Percentiles rank a stretch among this genome's conserved stretches.
These are phyloP conservation scores for Callionymus lyra DNA, from an alignment of 2,113 vertebrate species.

Conservation along the genomic window DNA sequence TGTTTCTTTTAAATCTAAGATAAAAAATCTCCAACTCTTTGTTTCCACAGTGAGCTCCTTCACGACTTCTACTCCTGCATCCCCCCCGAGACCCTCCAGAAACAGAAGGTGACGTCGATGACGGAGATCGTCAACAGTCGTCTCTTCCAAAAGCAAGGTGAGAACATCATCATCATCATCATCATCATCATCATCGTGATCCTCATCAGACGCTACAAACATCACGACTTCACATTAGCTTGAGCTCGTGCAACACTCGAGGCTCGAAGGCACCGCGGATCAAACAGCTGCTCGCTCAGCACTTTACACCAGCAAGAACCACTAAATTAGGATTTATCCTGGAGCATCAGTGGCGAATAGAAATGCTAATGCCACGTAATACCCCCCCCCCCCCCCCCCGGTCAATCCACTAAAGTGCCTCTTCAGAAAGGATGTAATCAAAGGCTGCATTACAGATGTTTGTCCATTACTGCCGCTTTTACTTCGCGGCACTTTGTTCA, in stretches of 20 bases:
- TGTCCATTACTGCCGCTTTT: slow-evolving; percentile 1
- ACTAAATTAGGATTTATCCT: slow-evolving; percentile 25
- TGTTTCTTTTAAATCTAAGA: slow-evolving; percentile 6
- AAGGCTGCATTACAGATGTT: slow-evolving; percentile 2
- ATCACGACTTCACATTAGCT: too few species aligned
- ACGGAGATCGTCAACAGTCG: slow-evolving; percentile 88
- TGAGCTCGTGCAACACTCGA: slow-evolving; percentile 12
- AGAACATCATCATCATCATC: too few species aligned
- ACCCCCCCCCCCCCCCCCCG: slow-evolving; percentile 13
- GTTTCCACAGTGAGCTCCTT: slow-evolving; percentile 76
- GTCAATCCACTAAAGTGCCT: slow-evolving; percentile 20
- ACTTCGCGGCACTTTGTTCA: not conserved
- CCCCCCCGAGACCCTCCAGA: slow-evolving; percentile 83
- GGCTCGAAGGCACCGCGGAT: not conserved
- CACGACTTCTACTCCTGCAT: slow-evolving; percentile 92
- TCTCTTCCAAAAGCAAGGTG: slow-evolving; percentile 89
- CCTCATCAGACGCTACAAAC: too few species aligned
- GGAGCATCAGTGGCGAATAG: slow-evolving; percentile 7
- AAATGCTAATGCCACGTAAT: slow-evolving; percentile 20
- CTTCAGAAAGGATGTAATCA: slow-evolving; percentile 18
- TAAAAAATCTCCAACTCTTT: slow-evolving; percentile 2
- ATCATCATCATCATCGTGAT: too few species aligned
- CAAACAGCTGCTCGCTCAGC: slow-evolving; percentile 15
- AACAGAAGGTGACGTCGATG: slow-evolving; percentile 93
- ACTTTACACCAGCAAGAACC: slow-evolving; percentile 18